Evolutionary conservation across 2,888 invertebrate species (phyloP).

Genomic region (Brassicogethes aeneus): DNA sequence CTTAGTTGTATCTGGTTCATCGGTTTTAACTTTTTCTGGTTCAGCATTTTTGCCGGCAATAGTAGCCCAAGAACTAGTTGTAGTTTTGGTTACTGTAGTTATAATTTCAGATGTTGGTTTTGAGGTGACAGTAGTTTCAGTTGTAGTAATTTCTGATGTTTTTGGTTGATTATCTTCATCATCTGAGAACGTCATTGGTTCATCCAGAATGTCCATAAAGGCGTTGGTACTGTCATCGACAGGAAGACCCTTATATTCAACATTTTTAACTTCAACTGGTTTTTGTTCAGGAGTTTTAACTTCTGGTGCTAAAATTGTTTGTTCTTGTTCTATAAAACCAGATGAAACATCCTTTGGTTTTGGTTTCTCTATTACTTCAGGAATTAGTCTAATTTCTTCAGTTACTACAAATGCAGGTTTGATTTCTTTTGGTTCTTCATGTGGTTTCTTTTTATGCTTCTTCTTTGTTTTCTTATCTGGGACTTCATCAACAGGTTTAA

Average conservation of each 20-base stretch:
- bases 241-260: slow-evolving; percentile 22
- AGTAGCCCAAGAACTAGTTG: neutral
- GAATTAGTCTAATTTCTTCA: slow-evolving; percentile 18
- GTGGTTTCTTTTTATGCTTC: slow-evolving; percentile 17
- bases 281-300: neutral
- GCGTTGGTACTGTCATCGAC: slow-evolving; percentile 19
- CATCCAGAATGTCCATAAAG: slow-evolving; percentile 30
- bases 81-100: neutral
- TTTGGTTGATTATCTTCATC: too few relatives aligned
- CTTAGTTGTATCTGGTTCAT: neutral
- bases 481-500: slow-evolving; percentile 12
- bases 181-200: slow-evolving; percentile 35
- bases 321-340: too few relatives aligned
- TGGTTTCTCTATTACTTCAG: slow-evolving; percentile 11
- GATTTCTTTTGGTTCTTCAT: slow-evolving; percentile 11
- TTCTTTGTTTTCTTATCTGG: too few relatives aligned
- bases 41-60: slow-evolving; percentile 8
- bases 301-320: too few relatives aligned
- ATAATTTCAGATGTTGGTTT: neutral
- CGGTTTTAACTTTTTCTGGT: neutral
- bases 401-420: slow-evolving; percentile 18
- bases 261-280: too few relatives aligned
- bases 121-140: neutral
- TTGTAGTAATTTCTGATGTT: neutral
- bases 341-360: slow-evolving; percentile 6